A percentile compares a stretch with the other conserved stretches of the same genome.
Conservation (phyloP, 2,888 invertebrate genomes). For the Hemicrepidius hirtus region DNA sequence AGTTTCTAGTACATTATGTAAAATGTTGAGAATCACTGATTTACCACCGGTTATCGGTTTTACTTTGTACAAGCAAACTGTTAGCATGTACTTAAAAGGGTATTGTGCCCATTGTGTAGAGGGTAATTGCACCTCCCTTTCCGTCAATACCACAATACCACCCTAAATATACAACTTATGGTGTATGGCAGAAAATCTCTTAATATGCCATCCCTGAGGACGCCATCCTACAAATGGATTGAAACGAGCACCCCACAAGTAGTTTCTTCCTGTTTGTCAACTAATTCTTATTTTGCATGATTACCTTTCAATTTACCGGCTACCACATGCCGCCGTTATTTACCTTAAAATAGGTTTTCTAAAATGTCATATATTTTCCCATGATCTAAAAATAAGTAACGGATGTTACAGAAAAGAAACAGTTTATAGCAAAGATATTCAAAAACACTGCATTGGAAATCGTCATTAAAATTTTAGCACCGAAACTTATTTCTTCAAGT, state of each 20-base stretch:
- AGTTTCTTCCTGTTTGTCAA: conserved; percentile 62
- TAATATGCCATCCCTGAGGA: conserved; percentile 49
- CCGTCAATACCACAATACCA: conserved; percentile 51
- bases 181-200: conserved; percentile 47
- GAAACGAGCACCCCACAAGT: conserved; percentile 58
- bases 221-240: conserved; percentile 57
- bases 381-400: background rate
- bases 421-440: no score
- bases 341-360: background rate
- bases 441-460: no score
- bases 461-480: no score
- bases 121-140: conserved; percentile 54
- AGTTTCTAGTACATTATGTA: background rate
- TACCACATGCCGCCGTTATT: conserved; percentile 53
- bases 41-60: conserved; percentile 34
- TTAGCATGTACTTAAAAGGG: conserved; percentile 52
- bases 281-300: conserved; percentile 46
- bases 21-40: conserved; percentile 43
- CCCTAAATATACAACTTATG: conserved; percentile 49
- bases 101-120: conserved; percentile 50
- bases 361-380: background rate
- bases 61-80: conserved; percentile 48
- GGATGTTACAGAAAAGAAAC: no score
- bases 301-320: conserved; percentile 44
- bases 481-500: no score